Evolutionary conservation across 2,113 vertebrate genomes (phyloP), one percentile per base, ranked within the genome.

Genomic region (Psilopsiagon aymara): DNA sequence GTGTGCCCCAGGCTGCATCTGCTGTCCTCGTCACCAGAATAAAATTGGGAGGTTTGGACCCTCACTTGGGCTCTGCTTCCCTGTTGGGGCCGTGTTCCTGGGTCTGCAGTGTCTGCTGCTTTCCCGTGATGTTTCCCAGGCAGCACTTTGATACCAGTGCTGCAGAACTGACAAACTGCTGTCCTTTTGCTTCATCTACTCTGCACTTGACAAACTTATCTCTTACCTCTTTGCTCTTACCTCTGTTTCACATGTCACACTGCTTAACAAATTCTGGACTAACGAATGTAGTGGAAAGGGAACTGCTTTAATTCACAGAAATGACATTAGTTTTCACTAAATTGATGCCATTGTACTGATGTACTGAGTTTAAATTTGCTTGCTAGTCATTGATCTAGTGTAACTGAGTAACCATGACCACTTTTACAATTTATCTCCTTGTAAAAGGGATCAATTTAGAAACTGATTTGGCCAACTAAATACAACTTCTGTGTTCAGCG

Each of bases 71-170:
- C 35, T 78, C 66, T 82, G 49, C 39, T 29, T 55, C 44, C 24
- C 33, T 35, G 21, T 37, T n/a, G 24, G 31, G 31, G 17, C 63
- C 16, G 4, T 0, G 9, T 31, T 77, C 19, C 29, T 0, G 0
- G 10, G 25, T 31, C 51, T 25, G 27, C 27, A 67, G 62, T 16
- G 66, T 52, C 55, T 44, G 79, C 24, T 0, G 3, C 39, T 66
- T 66, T 49, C 62, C 85, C 13, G 51, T 18, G 14, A 69, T 14
- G 11, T 43, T 77, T 69, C 47, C 76, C 59, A 66, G 57, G 25
- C 63, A 68, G 28, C 12, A n/a, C 47, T 91, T 49, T 49, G 41
- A 49, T 23, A 25, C n/a, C 71, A 63, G 47, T 7, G 25, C 67
- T 53, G 52, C 70, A 75, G 51, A 68, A 57, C 57, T 88, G 83